A percentile compares a stretch with the other conserved stretches of the same genome.
These are phyloP conservation scores for Clostera curtula DNA, from an alignment of 2,888 invertebrate species.

Conservation along the genomic window DNA sequence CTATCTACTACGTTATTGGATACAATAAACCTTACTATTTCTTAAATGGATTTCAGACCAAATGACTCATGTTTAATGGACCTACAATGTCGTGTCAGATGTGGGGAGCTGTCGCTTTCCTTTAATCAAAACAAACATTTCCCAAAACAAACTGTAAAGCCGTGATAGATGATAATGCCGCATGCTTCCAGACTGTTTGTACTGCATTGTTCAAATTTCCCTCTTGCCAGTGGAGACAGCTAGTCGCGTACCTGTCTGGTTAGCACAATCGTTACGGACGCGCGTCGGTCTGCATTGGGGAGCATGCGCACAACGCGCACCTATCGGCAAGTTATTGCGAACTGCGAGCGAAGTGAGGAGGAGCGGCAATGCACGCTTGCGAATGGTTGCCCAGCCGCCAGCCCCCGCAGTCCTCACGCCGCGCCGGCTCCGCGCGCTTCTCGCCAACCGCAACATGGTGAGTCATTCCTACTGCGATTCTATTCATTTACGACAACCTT, in stretches of 20 bases:
- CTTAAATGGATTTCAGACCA: too few species aligned
- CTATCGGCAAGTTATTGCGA: conserved; percentile 44
- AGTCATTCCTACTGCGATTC: conserved; percentile 67
- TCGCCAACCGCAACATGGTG: conserved; percentile 70
- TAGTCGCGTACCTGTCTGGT: conserved; percentile 63
- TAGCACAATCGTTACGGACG: conserved; percentile 66
- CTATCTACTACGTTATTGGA: too few species aligned
- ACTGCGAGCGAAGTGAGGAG: conserved; percentile 53
- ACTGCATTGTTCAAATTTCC: conserved; percentile 63
- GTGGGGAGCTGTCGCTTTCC: conserved; percentile 5
- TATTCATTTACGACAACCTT: conserved; percentile 56
- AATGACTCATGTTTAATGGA: too few species aligned
- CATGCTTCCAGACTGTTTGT: conserved; percentile 37
- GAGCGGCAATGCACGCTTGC: conserved; percentile 47
- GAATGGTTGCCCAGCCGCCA: conserved; percentile 43
- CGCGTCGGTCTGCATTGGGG: conserved; percentile 66
- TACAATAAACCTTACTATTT: too few species aligned
- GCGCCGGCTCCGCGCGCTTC: conserved; percentile 65
- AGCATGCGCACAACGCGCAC: conserved; percentile 57
- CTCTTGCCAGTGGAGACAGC: conserved; percentile 60
- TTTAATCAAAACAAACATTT: conserved; percentile 17
- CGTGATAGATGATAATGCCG: conserved; percentile 29
- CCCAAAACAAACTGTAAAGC: conserved; percentile 25
- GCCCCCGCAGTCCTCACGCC: conserved; percentile 39
- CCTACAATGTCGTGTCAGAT: too few species aligned